Evolutionary conservation across 2,797 vertebrate species (phyloP), one percentile per base, ranked within the genome.

Genomic region (Galago senegalensis): DNA sequence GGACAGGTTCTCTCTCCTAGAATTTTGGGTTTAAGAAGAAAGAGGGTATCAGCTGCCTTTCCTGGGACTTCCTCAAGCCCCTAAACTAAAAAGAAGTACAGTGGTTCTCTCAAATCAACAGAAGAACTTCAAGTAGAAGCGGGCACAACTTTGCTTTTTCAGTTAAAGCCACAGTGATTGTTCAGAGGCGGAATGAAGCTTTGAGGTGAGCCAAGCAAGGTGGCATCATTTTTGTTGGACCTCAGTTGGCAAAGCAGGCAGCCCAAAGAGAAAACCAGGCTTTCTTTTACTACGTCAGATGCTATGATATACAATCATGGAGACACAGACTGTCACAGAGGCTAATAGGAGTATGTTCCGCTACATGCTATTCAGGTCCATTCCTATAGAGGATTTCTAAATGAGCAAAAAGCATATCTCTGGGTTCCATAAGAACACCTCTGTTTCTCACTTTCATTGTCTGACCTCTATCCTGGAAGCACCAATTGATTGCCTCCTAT

Each of bases 111-210:
- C 85, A 96, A 40, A 37, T 20, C 72, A 93, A 86, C 21, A 69
- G 63, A 94, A 96, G 87, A 92, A 79, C 77, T 80, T 97, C 77
- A 92, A 93, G 56, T 92, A 95, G 63, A 96, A 96, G 46, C 25
- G 29, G 87, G 53, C n/a, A 80, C 70, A 92, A 82, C 73, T 91
- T 91, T 89, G 29, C 69, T 97, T 94, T 90, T 49, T 96, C 37
- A 46, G 27, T 88, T 85, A 95, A 93, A 97, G 77, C 63, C 82
- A 91, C n/a, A 92, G 43, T 79, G 58, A 60, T 58, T 90, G 40
- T 77, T 89, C 53, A 76, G 81, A 94, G 76, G 60, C 27, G 29
- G 43, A 89, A 67, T 84, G 87, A 95, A 96, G 81, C 76, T 92
- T 83, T 92, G 73, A 96, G 63, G 49, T 93, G 69, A 86, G 49